Conservation (phyloP, 2,888 invertebrate genomes). For the Anticlea derivata region DNA sequence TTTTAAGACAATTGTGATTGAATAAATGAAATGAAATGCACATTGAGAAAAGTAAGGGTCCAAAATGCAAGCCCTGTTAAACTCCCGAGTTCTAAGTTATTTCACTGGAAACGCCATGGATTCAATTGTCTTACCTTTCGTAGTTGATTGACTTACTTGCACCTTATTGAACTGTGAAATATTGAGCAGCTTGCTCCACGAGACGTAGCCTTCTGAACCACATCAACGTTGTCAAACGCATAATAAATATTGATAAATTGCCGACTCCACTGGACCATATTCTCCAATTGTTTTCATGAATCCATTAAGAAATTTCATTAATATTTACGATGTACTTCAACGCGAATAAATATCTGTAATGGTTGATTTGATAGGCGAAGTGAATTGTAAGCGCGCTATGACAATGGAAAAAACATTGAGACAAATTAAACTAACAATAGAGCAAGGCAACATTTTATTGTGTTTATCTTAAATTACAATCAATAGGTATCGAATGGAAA, state of each 20-base stretch:
- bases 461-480: conserved; percentile 4
- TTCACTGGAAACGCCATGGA: not conserved
- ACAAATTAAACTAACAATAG: conserved; percentile 13
- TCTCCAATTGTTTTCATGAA: conserved; percentile 42
- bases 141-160: conserved; percentile 1
- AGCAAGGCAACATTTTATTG: not conserved
- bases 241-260: conserved; percentile 46
- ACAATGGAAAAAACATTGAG: conserved; percentile 13
- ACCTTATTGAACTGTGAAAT: not conserved
- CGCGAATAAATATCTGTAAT: conserved; percentile 35
- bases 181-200: not conserved
- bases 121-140: not conserved
- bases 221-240: conserved; percentile 18
- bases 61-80: not conserved
- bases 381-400: conserved; percentile 14
- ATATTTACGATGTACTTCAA: conserved; percentile 45
- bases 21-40: too few species aligned
- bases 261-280: conserved; percentile 35
- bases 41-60: not conserved
- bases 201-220: conserved; percentile 15
- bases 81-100: too few species aligned
- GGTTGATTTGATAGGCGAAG: conserved; percentile 33
- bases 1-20: too few species aligned
- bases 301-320: conserved; percentile 36
- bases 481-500: conserved; percentile 2